Evolutionary conservation across 1,140 invertebrate species (phyloP).

Genomic region (Drosophila kurseongensis): DNA sequence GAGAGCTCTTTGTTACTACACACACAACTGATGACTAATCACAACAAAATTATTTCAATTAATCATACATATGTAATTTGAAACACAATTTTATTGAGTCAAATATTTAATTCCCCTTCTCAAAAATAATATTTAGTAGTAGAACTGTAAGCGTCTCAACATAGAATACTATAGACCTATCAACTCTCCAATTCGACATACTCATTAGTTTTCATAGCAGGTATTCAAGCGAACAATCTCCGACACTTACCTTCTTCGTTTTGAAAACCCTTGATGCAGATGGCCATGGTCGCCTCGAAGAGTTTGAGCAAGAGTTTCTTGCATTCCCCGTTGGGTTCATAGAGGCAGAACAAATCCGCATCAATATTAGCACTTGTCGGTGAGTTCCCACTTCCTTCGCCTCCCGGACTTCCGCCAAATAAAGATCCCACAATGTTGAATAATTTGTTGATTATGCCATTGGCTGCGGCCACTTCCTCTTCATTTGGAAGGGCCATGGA

Average conservation of each 20-base stretch:
- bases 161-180: neutral
- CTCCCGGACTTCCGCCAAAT: slow-evolving; percentile 39
- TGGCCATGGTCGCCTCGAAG: slow-evolving; percentile 82
- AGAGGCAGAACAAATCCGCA: slow-evolving; percentile 64
- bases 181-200: neutral
- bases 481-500: slow-evolving; percentile 14
- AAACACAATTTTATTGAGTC: too few relatives aligned
- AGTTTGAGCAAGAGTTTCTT: slow-evolving; percentile 78
- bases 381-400: slow-evolving; percentile 9
- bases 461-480: slow-evolving; percentile 28
- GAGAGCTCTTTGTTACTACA: too few relatives aligned
- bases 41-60: too few relatives aligned
- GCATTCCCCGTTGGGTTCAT: slow-evolving; percentile 73
- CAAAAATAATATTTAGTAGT: neutral
- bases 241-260: slow-evolving; percentile 79
- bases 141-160: too few relatives aligned
- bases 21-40: too few relatives aligned
- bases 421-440: slow-evolving; percentile 76
- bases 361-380: slow-evolving; percentile 47
- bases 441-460: slow-evolving; percentile 64
- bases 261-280: slow-evolving; percentile 81
- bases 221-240: slow-evolving; percentile 8
- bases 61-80: too few relatives aligned
- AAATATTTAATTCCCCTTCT: too few relatives aligned
- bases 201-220: neutral